Evolutionary conservation across 2,888 invertebrate genomes (phyloP).

Genomic region (Embidobia sp.): DNA sequence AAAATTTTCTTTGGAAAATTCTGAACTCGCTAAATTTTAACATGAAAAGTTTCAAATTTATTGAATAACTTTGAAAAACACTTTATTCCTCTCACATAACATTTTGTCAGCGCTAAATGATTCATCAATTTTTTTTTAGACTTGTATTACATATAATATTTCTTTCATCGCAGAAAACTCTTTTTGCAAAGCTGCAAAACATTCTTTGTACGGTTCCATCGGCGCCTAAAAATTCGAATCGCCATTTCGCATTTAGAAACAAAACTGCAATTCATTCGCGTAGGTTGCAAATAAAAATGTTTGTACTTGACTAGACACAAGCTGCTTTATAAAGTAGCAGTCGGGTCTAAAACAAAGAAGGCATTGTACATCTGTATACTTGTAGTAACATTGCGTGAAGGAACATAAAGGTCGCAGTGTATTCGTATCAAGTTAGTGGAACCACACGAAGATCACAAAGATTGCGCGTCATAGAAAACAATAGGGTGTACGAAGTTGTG

Average conservation of each 20-base stretch:
- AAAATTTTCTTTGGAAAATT: too few relatives aligned
- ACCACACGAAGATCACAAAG: conserved; percentile 53
- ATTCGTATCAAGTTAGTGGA: conserved; percentile 59
- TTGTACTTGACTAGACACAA: conserved; percentile 26
- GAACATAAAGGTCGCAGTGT: conserved; percentile 58
- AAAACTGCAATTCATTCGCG: conserved; percentile 17
- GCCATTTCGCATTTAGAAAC: conserved; percentile 4
- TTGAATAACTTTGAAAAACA: too few relatives aligned
- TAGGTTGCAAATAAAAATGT: conserved; percentile 28
- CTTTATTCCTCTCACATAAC: too few relatives aligned
- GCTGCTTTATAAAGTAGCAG: conserved; percentile 56
- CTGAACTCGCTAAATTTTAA: too few relatives aligned
- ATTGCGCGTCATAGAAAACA: conserved; percentile 61
- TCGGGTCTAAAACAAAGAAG: conserved; percentile 56
- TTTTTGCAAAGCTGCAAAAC: neutral
- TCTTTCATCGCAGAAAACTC: too few relatives aligned
- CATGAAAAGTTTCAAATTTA: too few relatives aligned
- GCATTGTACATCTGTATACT: conserved; percentile 43
- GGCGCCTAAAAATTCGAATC: neutral
- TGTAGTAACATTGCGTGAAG: conserved; percentile 52
- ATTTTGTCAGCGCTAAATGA: too few relatives aligned
- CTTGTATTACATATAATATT: too few relatives aligned
- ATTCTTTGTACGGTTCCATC: conserved; percentile 2
- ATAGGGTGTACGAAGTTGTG: conserved; percentile 58
- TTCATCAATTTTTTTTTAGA: too few relatives aligned